phyloP scores from a whole-genome alignment of 2,113 vertebrate genomes.

The Halcyon malimbica region DNA sequence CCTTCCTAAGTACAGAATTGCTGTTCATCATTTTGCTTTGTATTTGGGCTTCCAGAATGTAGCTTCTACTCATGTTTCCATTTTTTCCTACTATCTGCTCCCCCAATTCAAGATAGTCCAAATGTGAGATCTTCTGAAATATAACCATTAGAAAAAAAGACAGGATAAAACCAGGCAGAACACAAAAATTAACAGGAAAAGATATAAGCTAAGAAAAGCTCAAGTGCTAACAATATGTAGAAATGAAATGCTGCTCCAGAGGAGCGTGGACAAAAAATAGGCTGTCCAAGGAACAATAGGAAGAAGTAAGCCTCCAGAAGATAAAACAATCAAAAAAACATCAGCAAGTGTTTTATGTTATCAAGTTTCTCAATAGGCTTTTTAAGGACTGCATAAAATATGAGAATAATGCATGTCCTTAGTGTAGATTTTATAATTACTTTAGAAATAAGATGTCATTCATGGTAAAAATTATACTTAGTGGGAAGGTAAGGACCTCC shows the following conservation, averaged over 20 bases:
- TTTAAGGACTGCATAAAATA: not conserved
- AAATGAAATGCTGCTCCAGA: not conserved
- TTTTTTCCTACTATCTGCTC: not conserved
- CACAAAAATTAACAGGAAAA: not conserved
- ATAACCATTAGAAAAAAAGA: not conserved
- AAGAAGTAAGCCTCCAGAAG: not conserved
- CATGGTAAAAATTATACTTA: not conserved
- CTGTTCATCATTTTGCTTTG: not conserved
- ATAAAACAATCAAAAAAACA: not conserved
- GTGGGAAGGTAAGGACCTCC: not conserved
- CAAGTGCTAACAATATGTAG: not conserved
- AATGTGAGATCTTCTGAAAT: not conserved
- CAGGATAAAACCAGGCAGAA: not conserved
- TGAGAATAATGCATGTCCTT: not conserved
- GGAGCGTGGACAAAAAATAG: not conserved
- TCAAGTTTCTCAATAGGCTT: not conserved
- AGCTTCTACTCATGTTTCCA: not conserved
- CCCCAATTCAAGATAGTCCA: not conserved
- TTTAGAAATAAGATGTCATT: not conserved
- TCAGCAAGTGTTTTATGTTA: not conserved
- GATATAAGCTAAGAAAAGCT: not conserved
- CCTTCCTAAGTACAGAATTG: not conserved
- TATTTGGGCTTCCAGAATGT: not conserved
- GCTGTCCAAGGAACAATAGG: not conserved
- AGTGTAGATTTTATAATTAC: not conserved